A percentile compares a stretch with the other conserved stretches of the same genome.
phyloP scores from a whole-genome alignment of 2,888 invertebrate genomes.

The Teinopalpus imperialis region DNA sequence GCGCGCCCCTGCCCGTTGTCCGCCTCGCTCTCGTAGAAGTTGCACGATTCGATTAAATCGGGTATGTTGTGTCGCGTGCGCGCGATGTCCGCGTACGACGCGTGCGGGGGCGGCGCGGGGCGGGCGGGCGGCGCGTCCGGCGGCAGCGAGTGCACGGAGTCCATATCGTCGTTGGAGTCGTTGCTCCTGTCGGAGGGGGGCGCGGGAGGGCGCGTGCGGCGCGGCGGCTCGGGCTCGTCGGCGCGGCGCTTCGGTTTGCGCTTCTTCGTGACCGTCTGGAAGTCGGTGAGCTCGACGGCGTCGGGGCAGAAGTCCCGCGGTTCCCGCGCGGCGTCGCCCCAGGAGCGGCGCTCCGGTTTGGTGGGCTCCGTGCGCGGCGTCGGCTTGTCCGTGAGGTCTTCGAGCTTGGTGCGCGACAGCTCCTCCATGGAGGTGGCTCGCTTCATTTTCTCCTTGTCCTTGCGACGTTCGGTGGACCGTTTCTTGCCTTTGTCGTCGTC shows the following conservation, averaged over 20 bases:
- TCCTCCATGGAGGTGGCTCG: conserved; percentile 92
- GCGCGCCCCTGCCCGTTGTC: conserved; percentile 25
- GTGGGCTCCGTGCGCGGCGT: conserved; percentile 79
- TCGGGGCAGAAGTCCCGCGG: conserved; percentile 39
- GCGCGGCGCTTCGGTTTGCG: conserved; percentile 88
- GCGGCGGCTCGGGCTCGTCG: conserved; percentile 59
- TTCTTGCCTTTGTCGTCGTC: conserved; percentile 73
- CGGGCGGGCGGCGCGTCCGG: conserved; percentile 84
- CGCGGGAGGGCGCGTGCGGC: conserved; percentile 82
- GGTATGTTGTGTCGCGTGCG: conserved; percentile 78
- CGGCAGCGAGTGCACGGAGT: conserved; percentile 87
- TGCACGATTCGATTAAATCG: conserved; percentile 77
- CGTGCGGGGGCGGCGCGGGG: conserved; percentile 76
- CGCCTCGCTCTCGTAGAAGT: conserved; percentile 66
- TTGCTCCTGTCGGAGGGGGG: conserved; percentile 91
- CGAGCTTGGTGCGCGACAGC: conserved; percentile 88
- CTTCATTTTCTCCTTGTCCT: conserved; percentile 76
- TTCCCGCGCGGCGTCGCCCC: conserved; percentile 83
- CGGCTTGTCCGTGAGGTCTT: conserved; percentile 84
- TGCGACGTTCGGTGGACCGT: conserved; percentile 73
- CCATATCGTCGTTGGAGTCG: conserved; percentile 90
- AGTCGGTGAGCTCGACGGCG: conserved; percentile 85
- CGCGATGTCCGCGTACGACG: conserved; percentile 92
- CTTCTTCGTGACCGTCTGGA: conserved; percentile 92
- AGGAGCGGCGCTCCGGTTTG: conserved; percentile 81